phyloP scores from a whole-genome alignment of 2,113 vertebrate genomes.

The Ivindomyrus marchei region DNA sequence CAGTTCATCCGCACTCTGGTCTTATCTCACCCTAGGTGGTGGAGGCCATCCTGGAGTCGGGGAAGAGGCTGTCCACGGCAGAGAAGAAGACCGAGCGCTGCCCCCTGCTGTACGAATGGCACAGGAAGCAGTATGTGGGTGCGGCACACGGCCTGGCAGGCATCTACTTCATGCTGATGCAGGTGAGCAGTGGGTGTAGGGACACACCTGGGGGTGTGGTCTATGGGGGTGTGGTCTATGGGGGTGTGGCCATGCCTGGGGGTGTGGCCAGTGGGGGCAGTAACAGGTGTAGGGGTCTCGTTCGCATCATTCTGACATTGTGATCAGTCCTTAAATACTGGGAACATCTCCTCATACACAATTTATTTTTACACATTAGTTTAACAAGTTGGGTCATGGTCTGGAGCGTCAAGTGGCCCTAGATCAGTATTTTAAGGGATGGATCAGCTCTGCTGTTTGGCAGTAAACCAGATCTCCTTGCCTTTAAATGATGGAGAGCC shows the following conservation, averaged over 20 bases:
- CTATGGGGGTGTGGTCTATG: neutral
- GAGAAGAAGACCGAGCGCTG: constrained; percentile 86
- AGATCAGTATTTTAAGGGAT: neutral
- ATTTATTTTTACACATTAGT: no score
- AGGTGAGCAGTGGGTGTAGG: constrained; percentile 56
- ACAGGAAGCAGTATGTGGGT: constrained; percentile 90
- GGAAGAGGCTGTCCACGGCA: constrained; percentile 77
- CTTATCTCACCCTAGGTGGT: constrained; percentile 64
- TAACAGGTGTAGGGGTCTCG: neutral
- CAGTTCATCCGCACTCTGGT: neutral
- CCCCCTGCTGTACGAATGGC: constrained; percentile 91
- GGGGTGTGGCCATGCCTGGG: neutral
- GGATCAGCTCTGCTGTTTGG: neutral
- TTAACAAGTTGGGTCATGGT: no score
- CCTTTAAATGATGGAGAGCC: no score
- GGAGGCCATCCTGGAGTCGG: constrained; percentile 77
- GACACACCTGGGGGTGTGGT: neutral
- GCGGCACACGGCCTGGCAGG: constrained; percentile 89
- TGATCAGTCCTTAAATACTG: no score
- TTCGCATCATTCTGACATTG: no score
- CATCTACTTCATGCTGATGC: constrained; percentile 89
- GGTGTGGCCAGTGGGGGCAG: neutral
- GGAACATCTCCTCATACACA: no score
- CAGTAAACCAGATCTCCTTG: neutral
- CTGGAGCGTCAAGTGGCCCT: neutral